A percentile compares a stretch with the other conserved stretches of the same genome.
Conservation (phyloP, 2,113 vertebrate species). For the Notothenia rossii region DNA sequence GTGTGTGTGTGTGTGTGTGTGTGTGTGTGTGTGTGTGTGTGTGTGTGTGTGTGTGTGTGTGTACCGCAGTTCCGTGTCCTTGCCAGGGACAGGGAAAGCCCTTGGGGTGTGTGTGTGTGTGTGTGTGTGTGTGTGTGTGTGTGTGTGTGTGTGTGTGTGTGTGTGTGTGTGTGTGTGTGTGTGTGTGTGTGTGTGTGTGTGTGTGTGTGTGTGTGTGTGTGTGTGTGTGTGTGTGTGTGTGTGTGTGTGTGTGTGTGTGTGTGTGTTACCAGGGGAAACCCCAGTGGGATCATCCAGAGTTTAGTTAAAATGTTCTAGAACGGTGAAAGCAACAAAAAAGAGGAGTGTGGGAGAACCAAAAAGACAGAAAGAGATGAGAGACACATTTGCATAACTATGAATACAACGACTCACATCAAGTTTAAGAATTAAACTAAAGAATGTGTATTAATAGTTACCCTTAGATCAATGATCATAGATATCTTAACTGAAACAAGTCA, state of each 20-base stretch:
- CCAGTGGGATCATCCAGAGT: slow-evolving; percentile 48
- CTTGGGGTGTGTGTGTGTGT: slow-evolving; percentile 20
- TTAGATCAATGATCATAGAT: not conserved
- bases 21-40: too few relatives aligned
- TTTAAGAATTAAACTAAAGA: not conserved
- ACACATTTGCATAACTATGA: not conserved
- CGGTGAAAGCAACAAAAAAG: slow-evolving; percentile 16
- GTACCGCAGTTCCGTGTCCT: slow-evolving; percentile 55
- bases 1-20: too few relatives aligned
- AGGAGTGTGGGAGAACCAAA: slow-evolving; percentile 20
- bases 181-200: slow-evolving; percentile 40
- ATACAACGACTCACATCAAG: too few relatives aligned
- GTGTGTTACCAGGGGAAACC: slow-evolving; percentile 81
- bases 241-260: slow-evolving; percentile 27
- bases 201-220: not conserved
- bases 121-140: slow-evolving; percentile 16
- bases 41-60: not conserved
- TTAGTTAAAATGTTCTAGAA: slow-evolving; percentile 56
- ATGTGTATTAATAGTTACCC: not conserved
- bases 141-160: slow-evolving; percentile 35
- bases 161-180: slow-evolving; percentile 17
- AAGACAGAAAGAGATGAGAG: slow-evolving; percentile 15
- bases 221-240: not conserved
- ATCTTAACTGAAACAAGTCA: not conserved
- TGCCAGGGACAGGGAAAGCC: slow-evolving; percentile 68